Evolutionary conservation across 2,888 invertebrate genomes (phyloP).

Genomic region (Thelaira solivaga): DNA sequence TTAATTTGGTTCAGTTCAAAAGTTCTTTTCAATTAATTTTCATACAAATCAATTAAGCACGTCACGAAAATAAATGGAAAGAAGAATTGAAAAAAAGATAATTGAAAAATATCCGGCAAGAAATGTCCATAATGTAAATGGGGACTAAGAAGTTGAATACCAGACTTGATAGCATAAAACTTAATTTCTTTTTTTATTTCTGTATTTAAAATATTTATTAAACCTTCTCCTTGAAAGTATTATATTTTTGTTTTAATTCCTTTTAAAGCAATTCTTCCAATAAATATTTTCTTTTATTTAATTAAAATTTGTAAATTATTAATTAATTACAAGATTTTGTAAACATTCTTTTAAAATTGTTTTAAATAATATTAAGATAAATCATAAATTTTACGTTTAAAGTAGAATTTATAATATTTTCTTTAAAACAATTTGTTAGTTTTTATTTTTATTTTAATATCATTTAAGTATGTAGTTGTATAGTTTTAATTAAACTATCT

Average conservation of each 20-base stretch:
- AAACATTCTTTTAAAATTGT: slow-evolving; percentile 30
- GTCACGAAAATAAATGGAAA: no score
- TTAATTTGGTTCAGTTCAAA: no score
- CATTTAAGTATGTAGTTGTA: slow-evolving; percentile 52
- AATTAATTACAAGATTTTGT: slow-evolving; percentile 37
- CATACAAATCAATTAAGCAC: no score
- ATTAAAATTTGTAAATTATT: neutral
- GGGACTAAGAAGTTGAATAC: no score
- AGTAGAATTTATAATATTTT: neutral
- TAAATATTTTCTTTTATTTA: neutral
- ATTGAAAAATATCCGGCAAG: no score
- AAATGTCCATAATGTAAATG: no score
- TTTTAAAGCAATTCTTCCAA: neutral
- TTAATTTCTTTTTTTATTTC: no score
- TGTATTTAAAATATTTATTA: no score
- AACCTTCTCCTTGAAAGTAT: slow-evolving; percentile 1
- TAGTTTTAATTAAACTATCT: no score
- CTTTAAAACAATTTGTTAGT: slow-evolving; percentile 18
- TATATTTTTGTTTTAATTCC: neutral
- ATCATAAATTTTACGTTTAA: neutral
- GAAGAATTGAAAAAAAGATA: no score
- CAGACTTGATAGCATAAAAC: no score
- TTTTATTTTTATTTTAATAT: slow-evolving; percentile 20
- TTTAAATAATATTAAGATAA: slow-evolving; percentile 4
- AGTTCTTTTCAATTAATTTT: no score